Base-by-base conservation (phyloP, 53 echinoderm and acorn worm species). In the Temnopleurus reevesii region DNA sequence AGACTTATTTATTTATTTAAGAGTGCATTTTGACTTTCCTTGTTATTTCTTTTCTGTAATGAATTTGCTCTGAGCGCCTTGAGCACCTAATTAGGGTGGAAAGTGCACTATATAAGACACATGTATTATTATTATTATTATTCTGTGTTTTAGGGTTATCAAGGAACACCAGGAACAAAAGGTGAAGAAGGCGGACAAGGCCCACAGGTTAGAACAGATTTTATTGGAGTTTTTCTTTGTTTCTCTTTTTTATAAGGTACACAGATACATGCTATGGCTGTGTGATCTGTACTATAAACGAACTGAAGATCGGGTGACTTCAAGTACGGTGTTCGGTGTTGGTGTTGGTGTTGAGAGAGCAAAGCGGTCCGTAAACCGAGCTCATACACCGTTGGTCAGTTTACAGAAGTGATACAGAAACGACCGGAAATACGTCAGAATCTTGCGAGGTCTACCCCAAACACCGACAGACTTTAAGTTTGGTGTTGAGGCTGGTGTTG, bases 181-280 rank as follows among this genome's bases (percentile, higher is more conserved):
- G 85, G 85, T 4, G 59, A 85, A 59, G 29, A 25, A 0, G 85
- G 85, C 59, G 26, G 2, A 13, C 44, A 59, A 45, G 85, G 85
- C 25, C 17, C 85, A 27, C 26, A 8, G 59, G 85, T 85, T 45
- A 17, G 46, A 26, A 10, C 18, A 36, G n/a, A n/a, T n/a, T n/a
- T n/a, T n/a, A n/a, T n/a, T n/a, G n/a, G n/a, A n/a, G n/a, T n/a
- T 29, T 33, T 41, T 38, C 9, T 8, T 23, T 3, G 21, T 38
- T 71, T 12, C 0, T 41, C 2, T 71, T 21, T 41, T 8, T 36
- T 1, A 71, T 10, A 15, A 3, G 2, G 49, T 49, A 9, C 49
- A 12, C 9, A 49, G 15, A 49, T 0, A 8, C 8, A 8, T 26
- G 12, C 1, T 7, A 5, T 58, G 27, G 8, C 34, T 31, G 30